Evolutionary conservation across 2,113 vertebrate species (phyloP), one percentile per base, ranked within the genome.

Genomic region (Psophia crepitans): DNA sequence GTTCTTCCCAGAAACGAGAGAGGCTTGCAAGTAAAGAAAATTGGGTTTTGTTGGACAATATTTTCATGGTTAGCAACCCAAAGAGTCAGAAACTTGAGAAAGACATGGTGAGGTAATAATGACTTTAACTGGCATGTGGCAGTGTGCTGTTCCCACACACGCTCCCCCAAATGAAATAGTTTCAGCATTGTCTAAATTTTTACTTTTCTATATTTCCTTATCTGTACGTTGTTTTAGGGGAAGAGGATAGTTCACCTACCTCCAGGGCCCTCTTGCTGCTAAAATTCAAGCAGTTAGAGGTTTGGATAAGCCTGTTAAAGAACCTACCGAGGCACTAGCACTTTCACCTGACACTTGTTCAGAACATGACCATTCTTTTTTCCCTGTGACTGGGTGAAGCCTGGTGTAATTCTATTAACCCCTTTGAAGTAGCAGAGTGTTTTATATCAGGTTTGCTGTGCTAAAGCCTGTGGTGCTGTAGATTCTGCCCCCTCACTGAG

Each of bases 291-390:
- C 32, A 37, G 32, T 54, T 18, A 39, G 39, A 80, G n/a, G 30
- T 64, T 64, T 94, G 51, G 33, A 46, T 73, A 21, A 88, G 33
- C 32, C 44, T 78, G 3, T 74, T 61, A 70, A 32, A 71, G 66
- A 51, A 64, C 33, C 13, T 73, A 4, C 24, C 0, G 0, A 37
- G 46, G 24, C n/a, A 48, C 3, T 70, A 14, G 35, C n/a, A 57
- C 46, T 82, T 43, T n/a, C 43, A 24, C 2, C 35, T 63, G 43
- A 27, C 12, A 2, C 39, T 58, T 28, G n/a, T 32, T 85, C 60
- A 6, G 56, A 18, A 18, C 32, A 4, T 20, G 27, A 32, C 65
- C 7, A 3, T 14, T 49, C 61, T 21, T 35, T 85, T 41, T 37
- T 53, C 32, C 63, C 83, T 16, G 48, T 37, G 23, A 8, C 64